Percentiles rank a stretch among this genome's conserved stretches.
These are phyloP conservation scores for Lerema accius DNA, from an alignment of 1,140 invertebrate species.

Conservation along the genomic window DNA sequence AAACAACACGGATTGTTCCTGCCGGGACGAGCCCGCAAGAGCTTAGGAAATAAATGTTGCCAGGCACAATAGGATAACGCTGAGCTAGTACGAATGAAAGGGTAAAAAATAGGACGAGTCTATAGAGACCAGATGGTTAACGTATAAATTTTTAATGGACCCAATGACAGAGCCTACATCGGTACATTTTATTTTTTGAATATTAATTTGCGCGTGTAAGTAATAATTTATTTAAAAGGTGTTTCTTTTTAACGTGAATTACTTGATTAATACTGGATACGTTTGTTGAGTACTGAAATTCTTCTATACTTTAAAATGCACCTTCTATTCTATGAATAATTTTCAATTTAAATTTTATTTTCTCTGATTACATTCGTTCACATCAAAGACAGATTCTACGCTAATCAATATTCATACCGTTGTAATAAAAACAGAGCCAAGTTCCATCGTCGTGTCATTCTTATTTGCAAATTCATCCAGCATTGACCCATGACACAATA, in stretches of 20 bases:
- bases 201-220: background rate
- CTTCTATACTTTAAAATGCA: too few species aligned
- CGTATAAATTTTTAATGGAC: background rate
- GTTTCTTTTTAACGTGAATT: background rate
- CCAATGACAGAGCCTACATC: background rate
- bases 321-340: too few species aligned
- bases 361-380: too few species aligned
- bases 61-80: conserved; percentile 12
- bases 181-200: background rate
- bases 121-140: background rate
- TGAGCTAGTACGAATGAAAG: background rate
- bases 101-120: background rate
- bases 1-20: conserved; percentile 23
- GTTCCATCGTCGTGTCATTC: too few species aligned
- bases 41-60: conserved; percentile 24
- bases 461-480: too few species aligned
- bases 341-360: too few species aligned
- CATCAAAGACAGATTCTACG: too few species aligned
- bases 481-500: too few species aligned
- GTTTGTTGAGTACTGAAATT: too few species aligned
- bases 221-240: background rate
- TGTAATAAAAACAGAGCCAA: too few species aligned
- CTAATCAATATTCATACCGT: too few species aligned
- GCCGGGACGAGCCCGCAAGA: conserved; percentile 3
- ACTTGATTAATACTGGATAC: background rate